Conservation (phyloP, 2,113 vertebrate genomes). For the Lontra canadensis region DNA sequence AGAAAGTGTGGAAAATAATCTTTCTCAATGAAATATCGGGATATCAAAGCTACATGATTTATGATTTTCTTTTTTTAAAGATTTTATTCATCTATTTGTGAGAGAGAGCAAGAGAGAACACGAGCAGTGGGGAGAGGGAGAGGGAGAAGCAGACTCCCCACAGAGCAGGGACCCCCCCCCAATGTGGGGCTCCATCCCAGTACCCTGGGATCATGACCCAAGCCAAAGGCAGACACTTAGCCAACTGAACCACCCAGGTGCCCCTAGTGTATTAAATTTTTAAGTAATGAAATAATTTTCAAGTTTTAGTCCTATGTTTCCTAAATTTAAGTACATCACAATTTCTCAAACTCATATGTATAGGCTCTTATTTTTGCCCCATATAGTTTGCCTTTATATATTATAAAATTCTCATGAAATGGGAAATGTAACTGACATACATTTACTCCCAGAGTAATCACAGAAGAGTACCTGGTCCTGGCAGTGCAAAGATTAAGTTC, state of each 20-base stretch:
- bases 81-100: background rate
- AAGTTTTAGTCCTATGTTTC: background rate
- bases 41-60: background rate
- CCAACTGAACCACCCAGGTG: too few species aligned
- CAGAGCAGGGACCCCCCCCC: too few species aligned
- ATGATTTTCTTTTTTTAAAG: background rate
- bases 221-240: too few species aligned
- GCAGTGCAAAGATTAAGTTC: background rate
- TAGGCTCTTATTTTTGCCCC: background rate
- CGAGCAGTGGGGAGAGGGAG: too few species aligned
- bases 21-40: background rate
- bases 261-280: background rate
- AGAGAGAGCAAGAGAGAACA: too few species aligned
- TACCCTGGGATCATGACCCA: too few species aligned
- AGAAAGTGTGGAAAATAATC: background rate
- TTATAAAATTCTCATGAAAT: background rate
- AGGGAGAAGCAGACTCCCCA: too few species aligned
- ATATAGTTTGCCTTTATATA: background rate
- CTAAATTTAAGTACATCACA: background rate
- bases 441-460: background rate
- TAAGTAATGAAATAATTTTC: background rate
- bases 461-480: background rate
- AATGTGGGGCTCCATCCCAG: too few species aligned
- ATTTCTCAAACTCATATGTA: background rate
- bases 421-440: background rate